These are phyloP conservation scores for Rhizoglyphus robini DNA, from an alignment of 1,140 invertebrate genomes.

Conservation along the genomic window DNA sequence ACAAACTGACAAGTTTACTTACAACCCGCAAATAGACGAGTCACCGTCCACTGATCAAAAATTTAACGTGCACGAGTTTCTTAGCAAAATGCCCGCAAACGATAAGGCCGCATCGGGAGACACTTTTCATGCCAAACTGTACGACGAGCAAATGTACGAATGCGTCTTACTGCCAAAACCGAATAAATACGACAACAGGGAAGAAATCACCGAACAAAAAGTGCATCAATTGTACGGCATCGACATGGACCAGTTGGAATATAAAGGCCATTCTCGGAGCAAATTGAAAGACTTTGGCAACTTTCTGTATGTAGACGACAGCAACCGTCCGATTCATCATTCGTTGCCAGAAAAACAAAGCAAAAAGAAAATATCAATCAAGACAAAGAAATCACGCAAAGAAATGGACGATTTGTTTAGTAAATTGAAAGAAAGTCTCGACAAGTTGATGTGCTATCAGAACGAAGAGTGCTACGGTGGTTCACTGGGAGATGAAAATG, in stretches of 20 bases:
- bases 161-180: not conserved
- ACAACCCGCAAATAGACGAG: too few relatives aligned
- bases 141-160: not conserved
- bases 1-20: too few relatives aligned
- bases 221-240: not conserved
- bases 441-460: not conserved
- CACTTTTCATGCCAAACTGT: not conserved
- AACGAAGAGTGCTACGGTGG: conserved; percentile 8
- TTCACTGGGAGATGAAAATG: not conserved
- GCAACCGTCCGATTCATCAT: not conserved
- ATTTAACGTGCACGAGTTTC: not conserved
- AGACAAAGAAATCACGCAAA: not conserved
- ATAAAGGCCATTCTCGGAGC: not conserved
- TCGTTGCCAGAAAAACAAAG: not conserved
- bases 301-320: conserved; percentile 8
- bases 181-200: not conserved
- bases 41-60: not conserved
- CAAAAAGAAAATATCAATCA: not conserved
- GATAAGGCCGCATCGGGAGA: not conserved
- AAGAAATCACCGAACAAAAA: not conserved
- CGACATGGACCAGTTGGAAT: not conserved
- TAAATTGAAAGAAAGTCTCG: not conserved
- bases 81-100: not conserved
- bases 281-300: not conserved
- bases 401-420: not conserved